Conservation (phyloP, 2,888 invertebrate species). For the Lacanobia wlatinum region DNA sequence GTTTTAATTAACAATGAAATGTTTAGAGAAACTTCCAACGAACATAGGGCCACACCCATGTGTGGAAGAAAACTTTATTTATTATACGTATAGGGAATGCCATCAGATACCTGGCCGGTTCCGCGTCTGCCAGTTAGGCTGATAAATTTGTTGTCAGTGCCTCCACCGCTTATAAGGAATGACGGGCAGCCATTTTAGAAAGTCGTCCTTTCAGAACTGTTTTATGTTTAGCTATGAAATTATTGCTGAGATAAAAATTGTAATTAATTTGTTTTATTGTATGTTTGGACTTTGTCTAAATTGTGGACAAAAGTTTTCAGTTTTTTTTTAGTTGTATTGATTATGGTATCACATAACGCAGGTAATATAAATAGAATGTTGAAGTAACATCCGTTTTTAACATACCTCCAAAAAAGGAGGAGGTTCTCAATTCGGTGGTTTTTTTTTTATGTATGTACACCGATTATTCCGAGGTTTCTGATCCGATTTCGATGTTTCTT, state of each 20-base stretch:
- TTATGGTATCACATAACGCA: not conserved
- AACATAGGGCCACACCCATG: constrained; percentile 46
- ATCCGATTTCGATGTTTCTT: too few relatives aligned
- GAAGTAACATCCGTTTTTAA: not conserved
- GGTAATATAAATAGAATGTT: not conserved
- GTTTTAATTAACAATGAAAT: constrained; percentile 32
- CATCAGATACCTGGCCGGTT: constrained; percentile 60
- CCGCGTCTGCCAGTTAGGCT: constrained; percentile 61
- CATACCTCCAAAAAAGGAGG: too few relatives aligned
- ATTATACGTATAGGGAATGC: constrained; percentile 50
- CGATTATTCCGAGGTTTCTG: too few relatives aligned
- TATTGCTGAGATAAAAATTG: constrained; percentile 23
- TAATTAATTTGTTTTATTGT: constrained; percentile 13
- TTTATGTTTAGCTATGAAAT: constrained; percentile 50
- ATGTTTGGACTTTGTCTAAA: too few relatives aligned
- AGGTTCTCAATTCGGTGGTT: too few relatives aligned
- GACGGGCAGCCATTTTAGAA: constrained; percentile 63
- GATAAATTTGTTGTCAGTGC: constrained; percentile 64
- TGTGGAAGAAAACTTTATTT: constrained; percentile 56
- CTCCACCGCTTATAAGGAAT: constrained; percentile 60
- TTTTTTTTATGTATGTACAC: too few relatives aligned
- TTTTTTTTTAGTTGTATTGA: not conserved
- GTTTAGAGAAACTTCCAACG: constrained; percentile 42
- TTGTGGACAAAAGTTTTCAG: not conserved
- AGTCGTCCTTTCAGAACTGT: constrained; percentile 50